Percentiles rank a stretch among this genome's conserved stretches.
These are phyloP conservation scores for Coreoperca whiteheadi DNA, from an alignment of 2,113 vertebrate species.

Conservation along the genomic window DNA sequence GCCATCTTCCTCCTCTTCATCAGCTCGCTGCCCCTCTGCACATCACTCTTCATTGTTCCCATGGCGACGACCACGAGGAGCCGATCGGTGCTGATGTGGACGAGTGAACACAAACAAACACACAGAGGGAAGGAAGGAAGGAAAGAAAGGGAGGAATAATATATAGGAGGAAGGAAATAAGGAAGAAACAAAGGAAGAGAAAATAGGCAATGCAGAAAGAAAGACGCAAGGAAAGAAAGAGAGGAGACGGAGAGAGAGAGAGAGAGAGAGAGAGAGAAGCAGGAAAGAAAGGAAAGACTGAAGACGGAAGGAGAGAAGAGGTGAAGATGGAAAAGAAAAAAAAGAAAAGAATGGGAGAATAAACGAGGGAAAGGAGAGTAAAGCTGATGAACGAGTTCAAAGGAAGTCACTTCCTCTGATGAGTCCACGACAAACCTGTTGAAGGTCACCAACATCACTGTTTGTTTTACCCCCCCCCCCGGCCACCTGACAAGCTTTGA, in stretches of 20 bases:
- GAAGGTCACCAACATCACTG: slow-evolving; percentile 53
- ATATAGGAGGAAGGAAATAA: no score
- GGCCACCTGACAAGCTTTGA: slow-evolving; percentile 57
- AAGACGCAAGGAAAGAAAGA: not conserved
- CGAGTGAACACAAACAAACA: slow-evolving; percentile 32
- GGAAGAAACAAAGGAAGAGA: no score
- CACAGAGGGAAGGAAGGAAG: not conserved
- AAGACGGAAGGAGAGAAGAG: not conserved
- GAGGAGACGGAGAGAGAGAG: no score
- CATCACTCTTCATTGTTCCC: slow-evolving; percentile 40
- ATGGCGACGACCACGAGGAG: not conserved
- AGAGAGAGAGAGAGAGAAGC: no score
- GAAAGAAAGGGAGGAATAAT: not conserved
- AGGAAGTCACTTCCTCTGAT: not conserved
- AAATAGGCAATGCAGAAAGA: no score
- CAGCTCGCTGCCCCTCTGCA: slow-evolving; percentile 33
- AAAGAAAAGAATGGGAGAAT: no score
- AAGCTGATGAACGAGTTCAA: not conserved
- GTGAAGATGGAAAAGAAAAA: no score
- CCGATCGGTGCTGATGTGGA: slow-evolving; percentile 29
- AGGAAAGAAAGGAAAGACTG: no score
- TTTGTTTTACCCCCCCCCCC: slow-evolving; percentile 30
- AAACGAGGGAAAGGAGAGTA: no score
- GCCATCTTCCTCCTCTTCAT: slow-evolving; percentile 36
- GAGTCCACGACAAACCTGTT: slow-evolving; percentile 28